Base-by-base conservation (phyloP, 92 coral and sea anemone genomes). In the Meandrina meandrites region DNA sequence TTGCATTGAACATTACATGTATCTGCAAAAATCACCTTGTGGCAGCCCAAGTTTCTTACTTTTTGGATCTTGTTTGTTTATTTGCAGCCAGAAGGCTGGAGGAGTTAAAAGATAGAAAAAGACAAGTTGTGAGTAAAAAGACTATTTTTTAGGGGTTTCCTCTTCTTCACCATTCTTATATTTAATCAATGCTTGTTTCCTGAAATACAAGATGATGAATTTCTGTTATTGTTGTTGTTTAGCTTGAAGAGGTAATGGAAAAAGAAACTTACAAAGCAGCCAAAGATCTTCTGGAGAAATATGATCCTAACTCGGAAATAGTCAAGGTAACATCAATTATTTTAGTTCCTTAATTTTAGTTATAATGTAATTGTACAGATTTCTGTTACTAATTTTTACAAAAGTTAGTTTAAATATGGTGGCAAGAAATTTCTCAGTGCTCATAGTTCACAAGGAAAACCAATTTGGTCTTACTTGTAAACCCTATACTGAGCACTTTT, bases 231-330 rank as follows among this genome's bases (percentile, higher is more conserved):
- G 79, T 82, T 35, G 71, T 60, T 69, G 24, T 84, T 71, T 11
- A 97, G 99, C 98, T 97, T 83, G 97, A 97, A 67, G 97, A 95
- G 81, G 99, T 97, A 9, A 97, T 92, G 95, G 98, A 97, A 79
- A 97, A 95, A 36, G 99, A 97, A 88, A 97, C 99, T 4, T 97
- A 97, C 89, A 97, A 95, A 81, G 92, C 95, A 47, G 99, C 99
- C 9, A 97, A 97, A 79, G 99, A 97, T 83, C 89, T 97, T 50
- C 84, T 97, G 81, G 99, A 95, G 27, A 97, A 97, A 80, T 97
- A 92, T 84, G 99, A 97, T 72, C 98, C 98, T 37, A 93, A 95
- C 66, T 92, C 92, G 7, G 95, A 94, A 37, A 88, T 91, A 18
- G 79, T 90, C 14, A 93, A 93, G 96, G 99, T 95, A 60, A 57